These are phyloP conservation scores for Lanius ludovicianus DNA, from an alignment of 2,113 vertebrate genomes.

Conservation along the genomic window DNA sequence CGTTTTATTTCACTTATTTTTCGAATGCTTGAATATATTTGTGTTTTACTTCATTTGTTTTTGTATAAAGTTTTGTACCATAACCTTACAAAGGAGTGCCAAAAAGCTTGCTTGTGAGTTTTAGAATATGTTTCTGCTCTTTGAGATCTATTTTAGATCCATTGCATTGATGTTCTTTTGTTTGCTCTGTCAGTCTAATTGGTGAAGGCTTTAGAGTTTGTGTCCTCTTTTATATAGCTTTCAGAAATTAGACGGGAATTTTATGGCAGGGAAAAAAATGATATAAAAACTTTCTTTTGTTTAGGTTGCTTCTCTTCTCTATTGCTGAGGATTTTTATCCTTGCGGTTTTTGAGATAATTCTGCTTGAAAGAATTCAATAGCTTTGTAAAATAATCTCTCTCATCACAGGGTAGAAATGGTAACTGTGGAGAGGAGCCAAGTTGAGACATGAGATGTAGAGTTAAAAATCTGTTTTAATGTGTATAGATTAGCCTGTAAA, in stretches of 20 bases:
- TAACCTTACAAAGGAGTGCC: not conserved
- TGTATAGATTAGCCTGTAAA: not conserved
- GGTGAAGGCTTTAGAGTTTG: not conserved
- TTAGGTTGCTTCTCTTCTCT: not conserved
- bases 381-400: not conserved
- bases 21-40: not conserved
- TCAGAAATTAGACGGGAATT: not conserved
- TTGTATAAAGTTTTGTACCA: not conserved
- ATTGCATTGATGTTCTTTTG: not conserved
- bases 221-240: not conserved
- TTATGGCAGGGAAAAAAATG: not conserved
- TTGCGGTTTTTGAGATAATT: not conserved
- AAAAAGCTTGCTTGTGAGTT: not conserved
- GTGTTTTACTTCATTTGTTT: not conserved
- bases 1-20: not conserved
- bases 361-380: not conserved
- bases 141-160: not conserved
- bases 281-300: not conserved
- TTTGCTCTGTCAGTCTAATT: not conserved
- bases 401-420: not conserved
- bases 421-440: not conserved
- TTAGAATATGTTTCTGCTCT: not conserved
- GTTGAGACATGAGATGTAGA: not conserved
- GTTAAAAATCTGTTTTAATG: not conserved
- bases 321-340: not conserved